These are phyloP conservation scores for Psittacula derbiana DNA, from an alignment of 2,797 vertebrate genomes.

Conservation along the genomic window DNA sequence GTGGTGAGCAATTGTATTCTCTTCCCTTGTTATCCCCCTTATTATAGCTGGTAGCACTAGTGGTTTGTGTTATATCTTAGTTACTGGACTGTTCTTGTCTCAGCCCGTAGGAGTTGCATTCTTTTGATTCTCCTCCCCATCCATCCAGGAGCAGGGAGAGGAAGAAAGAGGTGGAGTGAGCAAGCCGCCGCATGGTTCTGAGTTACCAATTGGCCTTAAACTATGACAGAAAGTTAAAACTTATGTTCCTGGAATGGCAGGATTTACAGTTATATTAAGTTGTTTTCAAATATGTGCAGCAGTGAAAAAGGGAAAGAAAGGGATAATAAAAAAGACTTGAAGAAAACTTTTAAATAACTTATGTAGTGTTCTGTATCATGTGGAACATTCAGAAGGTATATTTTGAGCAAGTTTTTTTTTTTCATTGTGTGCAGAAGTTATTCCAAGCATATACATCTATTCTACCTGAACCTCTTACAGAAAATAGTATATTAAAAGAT, in stretches of 20 bases:
- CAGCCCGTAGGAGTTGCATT: not conserved
- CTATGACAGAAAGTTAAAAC: not conserved
- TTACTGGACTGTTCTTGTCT: not conserved
- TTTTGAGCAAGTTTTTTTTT: constrained; percentile 38
- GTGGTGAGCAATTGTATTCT: not conserved
- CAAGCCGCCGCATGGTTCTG: not conserved
- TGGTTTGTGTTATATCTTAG: not conserved
- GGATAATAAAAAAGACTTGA: not conserved
- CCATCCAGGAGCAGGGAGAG: not conserved
- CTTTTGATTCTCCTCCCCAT: not conserved
- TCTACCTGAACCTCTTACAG: constrained; percentile 15
- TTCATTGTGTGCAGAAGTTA: not conserved
- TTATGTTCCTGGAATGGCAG: not conserved
- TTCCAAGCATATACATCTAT: constrained; percentile 21
- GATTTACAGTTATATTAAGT: not conserved
- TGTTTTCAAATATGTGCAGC: not conserved
- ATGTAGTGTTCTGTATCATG: not conserved
- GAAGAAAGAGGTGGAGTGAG: not conserved
- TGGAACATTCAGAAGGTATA: not conserved
- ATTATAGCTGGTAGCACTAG: not conserved
- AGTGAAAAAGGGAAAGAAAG: not conserved
- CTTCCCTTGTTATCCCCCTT: not conserved
- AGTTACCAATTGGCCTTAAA: not conserved
- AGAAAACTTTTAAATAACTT: not conserved
- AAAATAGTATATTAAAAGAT: constrained; percentile 42